phyloP scores from a whole-genome alignment of 1,140 invertebrate genomes.

The Dendrolimus punctatus region DNA sequence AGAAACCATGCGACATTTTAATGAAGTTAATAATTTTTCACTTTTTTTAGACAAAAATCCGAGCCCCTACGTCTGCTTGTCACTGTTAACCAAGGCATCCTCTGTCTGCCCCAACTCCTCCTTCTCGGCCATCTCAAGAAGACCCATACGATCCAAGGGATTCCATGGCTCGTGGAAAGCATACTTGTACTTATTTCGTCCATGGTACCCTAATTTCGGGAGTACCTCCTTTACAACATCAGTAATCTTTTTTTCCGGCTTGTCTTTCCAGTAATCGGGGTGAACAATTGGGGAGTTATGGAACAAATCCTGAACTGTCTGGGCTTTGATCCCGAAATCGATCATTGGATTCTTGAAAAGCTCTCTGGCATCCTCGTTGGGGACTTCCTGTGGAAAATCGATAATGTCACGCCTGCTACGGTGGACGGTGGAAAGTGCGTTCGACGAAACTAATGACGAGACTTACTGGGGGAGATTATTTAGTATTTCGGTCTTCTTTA shows the following conservation, averaged over 20 bases:
- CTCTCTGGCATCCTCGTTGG: constrained; percentile 26
- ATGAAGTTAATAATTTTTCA: constrained; percentile 6
- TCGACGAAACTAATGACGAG: constrained; percentile 38
- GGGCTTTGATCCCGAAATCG: constrained; percentile 8
- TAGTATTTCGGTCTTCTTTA: not conserved
- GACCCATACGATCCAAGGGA: constrained; percentile 39
- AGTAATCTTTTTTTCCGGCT: constrained; percentile 19
- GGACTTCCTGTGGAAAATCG: constrained; percentile 50
- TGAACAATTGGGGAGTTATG: constrained; percentile 41
- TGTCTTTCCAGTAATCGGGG: constrained; percentile 44
- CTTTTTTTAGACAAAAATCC: constrained; percentile 30
- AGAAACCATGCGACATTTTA: constrained; percentile 17
- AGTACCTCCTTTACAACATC: constrained; percentile 17
- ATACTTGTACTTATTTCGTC: constrained; percentile 47
- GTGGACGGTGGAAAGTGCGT: constrained; percentile 37
- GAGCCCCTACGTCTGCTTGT: constrained; percentile 34
- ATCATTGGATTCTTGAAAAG: constrained; percentile 20
- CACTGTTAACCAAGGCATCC: constrained; percentile 13
- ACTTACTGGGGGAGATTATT: no score
- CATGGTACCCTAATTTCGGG: constrained; percentile 50
- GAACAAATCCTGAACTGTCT: constrained; percentile 32
- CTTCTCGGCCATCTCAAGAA: constrained; percentile 45
- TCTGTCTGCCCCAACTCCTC: constrained; percentile 22
- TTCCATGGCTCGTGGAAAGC: constrained; percentile 61
- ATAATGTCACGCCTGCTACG: constrained; percentile 4